A percentile compares a stretch with the other conserved stretches of the same genome.
These are phyloP conservation scores for Penaeus vannamei DNA, from an alignment of 1,140 invertebrate genomes.

Conservation along the genomic window DNA sequence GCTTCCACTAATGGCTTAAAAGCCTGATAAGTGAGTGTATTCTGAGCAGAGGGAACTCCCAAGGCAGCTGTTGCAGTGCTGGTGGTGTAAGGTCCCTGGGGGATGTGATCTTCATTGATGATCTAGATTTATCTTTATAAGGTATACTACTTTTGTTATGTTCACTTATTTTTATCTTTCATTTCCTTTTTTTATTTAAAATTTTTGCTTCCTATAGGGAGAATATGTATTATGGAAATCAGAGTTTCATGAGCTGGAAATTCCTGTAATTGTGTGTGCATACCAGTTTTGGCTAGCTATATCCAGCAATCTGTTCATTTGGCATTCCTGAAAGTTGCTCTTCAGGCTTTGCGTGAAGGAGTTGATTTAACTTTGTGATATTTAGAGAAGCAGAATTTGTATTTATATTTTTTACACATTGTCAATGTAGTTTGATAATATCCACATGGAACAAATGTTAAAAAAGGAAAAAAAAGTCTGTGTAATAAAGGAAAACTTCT, in stretches of 20 bases:
- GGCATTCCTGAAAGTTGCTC: constrained; percentile 56
- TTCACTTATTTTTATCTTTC: too few relatives aligned
- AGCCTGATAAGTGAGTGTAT: too few relatives aligned
- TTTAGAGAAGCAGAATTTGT: constrained; percentile 62
- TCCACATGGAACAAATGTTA: constrained; percentile 47
- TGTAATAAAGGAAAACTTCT: constrained; percentile 44
- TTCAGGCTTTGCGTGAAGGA: constrained; percentile 50
- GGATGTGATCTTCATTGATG: too few relatives aligned
- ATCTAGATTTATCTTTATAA: too few relatives aligned
- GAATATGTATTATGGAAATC: not conserved
- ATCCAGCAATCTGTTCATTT: constrained; percentile 45
- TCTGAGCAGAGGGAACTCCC: too few relatives aligned
- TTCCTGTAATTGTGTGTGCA: constrained; percentile 39
- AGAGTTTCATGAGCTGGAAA: constrained; percentile 7
- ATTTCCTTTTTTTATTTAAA: too few relatives aligned
- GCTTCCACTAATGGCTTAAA: too few relatives aligned
- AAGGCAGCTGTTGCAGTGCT: too few relatives aligned
- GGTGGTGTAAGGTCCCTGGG: too few relatives aligned
- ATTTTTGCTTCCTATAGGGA: too few relatives aligned
- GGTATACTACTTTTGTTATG: too few relatives aligned
- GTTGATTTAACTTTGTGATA: constrained; percentile 62
- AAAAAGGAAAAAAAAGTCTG: constrained; percentile 36
- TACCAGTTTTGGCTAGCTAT: constrained; percentile 31
- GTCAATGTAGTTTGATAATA: constrained; percentile 58
- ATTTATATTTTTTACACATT: constrained; percentile 61